These are phyloP conservation scores for Platysteira castanea DNA, from an alignment of 2,113 vertebrate genomes.

Conservation along the genomic window DNA sequence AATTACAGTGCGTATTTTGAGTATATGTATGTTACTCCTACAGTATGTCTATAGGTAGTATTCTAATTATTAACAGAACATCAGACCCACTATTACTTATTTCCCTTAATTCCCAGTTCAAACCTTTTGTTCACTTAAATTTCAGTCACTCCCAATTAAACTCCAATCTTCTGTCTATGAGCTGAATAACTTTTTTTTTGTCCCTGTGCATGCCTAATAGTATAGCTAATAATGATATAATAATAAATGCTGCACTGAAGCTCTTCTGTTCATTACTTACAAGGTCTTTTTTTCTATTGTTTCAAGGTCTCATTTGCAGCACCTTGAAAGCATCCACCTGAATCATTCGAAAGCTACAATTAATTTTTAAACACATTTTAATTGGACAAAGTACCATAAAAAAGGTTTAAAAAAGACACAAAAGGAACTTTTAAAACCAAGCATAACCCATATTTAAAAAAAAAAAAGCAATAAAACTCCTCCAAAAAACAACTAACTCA, in stretches of 20 bases:
- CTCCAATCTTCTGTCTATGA: neutral
- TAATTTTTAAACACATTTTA: neutral
- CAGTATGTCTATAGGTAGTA: neutral
- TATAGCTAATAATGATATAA: neutral
- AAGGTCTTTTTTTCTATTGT: neutral
- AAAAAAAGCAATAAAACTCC: neutral
- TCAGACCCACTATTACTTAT: neutral
- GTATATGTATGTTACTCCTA: neutral
- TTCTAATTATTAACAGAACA: neutral
- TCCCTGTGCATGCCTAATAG: neutral
- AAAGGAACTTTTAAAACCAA: neutral
- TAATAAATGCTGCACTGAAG: neutral
- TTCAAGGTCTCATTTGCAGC: neutral
- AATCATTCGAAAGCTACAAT: neutral
- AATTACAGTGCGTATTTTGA: neutral
- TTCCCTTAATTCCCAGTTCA: neutral
- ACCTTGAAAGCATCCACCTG: neutral
- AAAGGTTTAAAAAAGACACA: neutral
- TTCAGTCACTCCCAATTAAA: neutral
- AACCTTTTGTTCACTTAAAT: neutral
- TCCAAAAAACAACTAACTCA: neutral
- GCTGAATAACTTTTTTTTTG: neutral
- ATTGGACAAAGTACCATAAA: neutral
- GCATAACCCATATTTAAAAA: neutral
- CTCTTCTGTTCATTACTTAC: neutral